Evolutionary conservation across 2,888 invertebrate genomes (phyloP), one percentile per base, ranked within the genome.

Genomic region (Drosophila neutralis): DNA sequence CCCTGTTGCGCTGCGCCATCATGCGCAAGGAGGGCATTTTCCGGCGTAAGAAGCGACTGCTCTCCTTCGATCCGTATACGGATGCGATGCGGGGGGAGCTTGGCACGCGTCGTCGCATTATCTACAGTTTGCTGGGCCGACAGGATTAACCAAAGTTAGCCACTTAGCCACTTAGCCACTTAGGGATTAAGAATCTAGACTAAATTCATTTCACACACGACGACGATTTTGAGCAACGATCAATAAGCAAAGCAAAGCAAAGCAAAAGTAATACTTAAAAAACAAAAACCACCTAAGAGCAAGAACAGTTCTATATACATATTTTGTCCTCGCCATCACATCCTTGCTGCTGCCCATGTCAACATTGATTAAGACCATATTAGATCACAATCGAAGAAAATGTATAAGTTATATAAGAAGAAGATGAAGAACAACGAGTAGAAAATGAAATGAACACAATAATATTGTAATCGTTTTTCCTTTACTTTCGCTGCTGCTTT

Each of bases 41-140:
- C 91, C 93, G 96, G 69, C 93, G 97, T 8, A 95, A 95, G 85
- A 95, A 95, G 86, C 94, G 95, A 66, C 93, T 95, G 27, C 92
- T 95, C 59, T 94, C 94, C 83, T 96, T 96, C 83, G 96, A 97
- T 82, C 96, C 96, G 0, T 97, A 94, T 91, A 95, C 95, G 0
- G 91, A 94, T 0, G 93, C 94, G 18, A 96, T 97, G 96, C 94
- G 90, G 10, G 83, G 90, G 51, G 92, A 93, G 71, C 88, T 95
- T 31, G 92, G 94, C 58, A 90, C 90, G 27, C 94, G 94, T 71
- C 94, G 94, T 76, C 91, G 93, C 66, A 92, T 93, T 57, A 94
- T 95, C 29, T 95, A 94, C 87, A 92, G 93, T 42, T 92, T 94
- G 60, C 82, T 93, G 35, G 92, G 92, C 13, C 76, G 77, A 7